Evolutionary conservation across 2,888 invertebrate species (phyloP).

Genomic region (Ellobium chinense): DNA sequence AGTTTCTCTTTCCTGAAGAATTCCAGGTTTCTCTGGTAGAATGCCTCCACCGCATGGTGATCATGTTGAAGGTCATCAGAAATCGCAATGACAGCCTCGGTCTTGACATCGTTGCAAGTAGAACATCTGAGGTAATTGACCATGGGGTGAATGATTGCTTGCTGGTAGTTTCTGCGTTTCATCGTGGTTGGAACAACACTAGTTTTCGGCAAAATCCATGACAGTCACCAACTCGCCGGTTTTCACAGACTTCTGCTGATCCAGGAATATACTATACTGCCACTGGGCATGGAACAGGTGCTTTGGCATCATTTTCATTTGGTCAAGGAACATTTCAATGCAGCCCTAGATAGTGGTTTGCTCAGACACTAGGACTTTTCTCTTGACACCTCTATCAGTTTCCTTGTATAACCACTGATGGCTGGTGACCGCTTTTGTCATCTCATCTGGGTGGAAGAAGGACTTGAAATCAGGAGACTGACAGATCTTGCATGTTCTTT

Average conservation of each 20-base stretch:
- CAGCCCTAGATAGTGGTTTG: not conserved
- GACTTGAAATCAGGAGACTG: not conserved
- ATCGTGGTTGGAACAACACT: not conserved
- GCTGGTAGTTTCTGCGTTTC: conserved; percentile 1
- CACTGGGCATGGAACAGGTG: not conserved
- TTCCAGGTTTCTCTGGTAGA: not conserved
- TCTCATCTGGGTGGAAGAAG: not conserved
- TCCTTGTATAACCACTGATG: not conserved
- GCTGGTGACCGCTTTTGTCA: not conserved
- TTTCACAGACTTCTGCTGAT: not conserved
- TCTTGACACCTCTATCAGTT: not conserved
- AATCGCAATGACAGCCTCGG: not conserved
- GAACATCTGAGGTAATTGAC: not conserved
- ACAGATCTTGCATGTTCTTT: not conserved
- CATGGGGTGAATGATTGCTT: conserved; percentile 4
- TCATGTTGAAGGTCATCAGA: not conserved
- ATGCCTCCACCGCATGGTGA: not conserved
- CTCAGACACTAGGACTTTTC: not conserved
- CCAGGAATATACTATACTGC: not conserved
- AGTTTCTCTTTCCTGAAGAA: not conserved
- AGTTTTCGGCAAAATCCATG: not conserved
- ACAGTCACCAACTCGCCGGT: not conserved
- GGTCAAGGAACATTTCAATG: not conserved
- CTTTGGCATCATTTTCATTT: not conserved
- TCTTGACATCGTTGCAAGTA: not conserved